A percentile compares a stretch with the other conserved stretches of the same genome.
phyloP scores from a whole-genome alignment of 2,888 invertebrate genomes.

The Agrochola lychnidis region DNA sequence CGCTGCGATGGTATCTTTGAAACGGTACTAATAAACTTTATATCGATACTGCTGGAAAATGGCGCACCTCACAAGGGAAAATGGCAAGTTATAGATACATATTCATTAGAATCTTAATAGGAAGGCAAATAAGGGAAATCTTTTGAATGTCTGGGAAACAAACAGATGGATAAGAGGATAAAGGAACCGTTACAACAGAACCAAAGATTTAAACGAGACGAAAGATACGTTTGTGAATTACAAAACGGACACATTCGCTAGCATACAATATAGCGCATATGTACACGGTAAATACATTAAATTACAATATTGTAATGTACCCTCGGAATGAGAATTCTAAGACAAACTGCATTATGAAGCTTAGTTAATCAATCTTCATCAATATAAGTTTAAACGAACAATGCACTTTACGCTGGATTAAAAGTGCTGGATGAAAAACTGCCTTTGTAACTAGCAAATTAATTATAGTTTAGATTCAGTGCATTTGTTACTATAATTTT shows the following conservation, averaged over 20 bases:
- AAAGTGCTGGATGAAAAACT: conserved; percentile 35
- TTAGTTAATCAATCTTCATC: conserved; percentile 35
- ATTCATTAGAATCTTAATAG: conserved; percentile 59
- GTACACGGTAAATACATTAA: conserved; percentile 61
- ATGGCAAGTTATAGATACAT: conserved; percentile 54
- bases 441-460: conserved; percentile 24
- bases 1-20: conserved; percentile 8
- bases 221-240: conserved; percentile 71
- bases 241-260: conserved; percentile 64
- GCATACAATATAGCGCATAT: conserved; percentile 62
- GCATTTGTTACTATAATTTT: conserved; percentile 25
- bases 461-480: conserved; percentile 33
- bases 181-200: conserved; percentile 69
- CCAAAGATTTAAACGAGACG: conserved; percentile 70
- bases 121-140: conserved; percentile 50
- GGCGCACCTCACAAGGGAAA: conserved; percentile 32
- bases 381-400: conserved; percentile 42
- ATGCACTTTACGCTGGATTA: conserved; percentile 35
- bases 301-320: conserved; percentile 69
- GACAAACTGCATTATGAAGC: conserved; percentile 47
- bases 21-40: conserved; percentile 34
- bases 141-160: conserved; percentile 62
- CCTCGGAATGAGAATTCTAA: conserved; percentile 68
- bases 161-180: conserved; percentile 67
- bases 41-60: conserved; percentile 45